phyloP scores from a whole-genome alignment of 2,888 invertebrate genomes.

The Byasa hedistus region DNA sequence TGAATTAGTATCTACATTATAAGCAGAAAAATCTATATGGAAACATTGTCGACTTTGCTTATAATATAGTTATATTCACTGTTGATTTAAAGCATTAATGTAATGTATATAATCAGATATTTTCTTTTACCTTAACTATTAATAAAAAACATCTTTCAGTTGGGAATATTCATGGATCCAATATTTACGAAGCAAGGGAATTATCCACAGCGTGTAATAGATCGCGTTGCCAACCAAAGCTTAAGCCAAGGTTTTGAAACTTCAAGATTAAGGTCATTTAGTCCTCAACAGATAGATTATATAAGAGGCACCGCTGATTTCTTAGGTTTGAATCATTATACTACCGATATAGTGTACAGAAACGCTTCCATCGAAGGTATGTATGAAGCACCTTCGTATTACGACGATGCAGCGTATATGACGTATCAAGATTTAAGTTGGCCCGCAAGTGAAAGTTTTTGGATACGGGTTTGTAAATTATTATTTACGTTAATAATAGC shows the following conservation, averaged over 20 bases:
- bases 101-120: neutral
- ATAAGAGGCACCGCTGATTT: conserved; percentile 42
- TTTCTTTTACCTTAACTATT: neutral
- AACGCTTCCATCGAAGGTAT: conserved; percentile 34
- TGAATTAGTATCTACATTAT: too few relatives aligned
- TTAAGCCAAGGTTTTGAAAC: conserved; percentile 53
- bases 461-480: conserved; percentile 34
- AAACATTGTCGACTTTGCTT: too few relatives aligned
- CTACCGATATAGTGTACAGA: conserved; percentile 33
- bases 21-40: too few relatives aligned
- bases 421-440: conserved; percentile 33
- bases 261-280: conserved; percentile 66
- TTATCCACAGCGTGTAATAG: conserved; percentile 80
- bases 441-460: conserved; percentile 31
- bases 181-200: conserved; percentile 78
- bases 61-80: too few relatives aligned
- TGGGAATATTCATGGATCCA: conserved; percentile 80
- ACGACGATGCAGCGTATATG: conserved; percentile 33
- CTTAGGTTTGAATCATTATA: conserved; percentile 37
- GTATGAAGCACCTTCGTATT: conserved; percentile 33
- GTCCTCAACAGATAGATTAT: conserved; percentile 50
- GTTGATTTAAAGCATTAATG: too few relatives aligned
- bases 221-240: conserved; percentile 74
- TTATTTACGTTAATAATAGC: neutral
- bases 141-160: conserved; percentile 43